phyloP scores from a whole-genome alignment of 2,797 vertebrate genomes.

The Hyperoplus immaculatus region DNA sequence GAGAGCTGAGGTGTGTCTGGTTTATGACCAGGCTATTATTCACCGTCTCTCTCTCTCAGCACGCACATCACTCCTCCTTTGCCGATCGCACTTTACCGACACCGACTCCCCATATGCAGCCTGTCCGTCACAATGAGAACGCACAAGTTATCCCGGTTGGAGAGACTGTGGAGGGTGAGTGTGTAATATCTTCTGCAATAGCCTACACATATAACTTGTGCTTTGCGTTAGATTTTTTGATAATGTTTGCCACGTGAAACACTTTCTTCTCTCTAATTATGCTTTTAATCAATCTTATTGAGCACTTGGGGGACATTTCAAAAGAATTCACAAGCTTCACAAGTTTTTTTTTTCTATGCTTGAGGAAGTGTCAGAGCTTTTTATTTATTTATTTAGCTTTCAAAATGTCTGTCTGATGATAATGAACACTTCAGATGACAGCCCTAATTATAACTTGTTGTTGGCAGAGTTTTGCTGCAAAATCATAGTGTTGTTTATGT shows the following conservation, averaged over 20 bases:
- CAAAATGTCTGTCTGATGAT: constrained; percentile 52
- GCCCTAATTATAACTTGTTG: constrained; percentile 32
- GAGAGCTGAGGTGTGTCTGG: constrained; percentile 87
- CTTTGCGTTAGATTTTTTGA: not conserved
- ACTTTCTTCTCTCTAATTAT: constrained; percentile 18
- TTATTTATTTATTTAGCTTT: constrained; percentile 64
- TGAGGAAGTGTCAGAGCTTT: constrained; percentile 38
- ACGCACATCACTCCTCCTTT: constrained; percentile 57
- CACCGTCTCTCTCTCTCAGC: constrained; percentile 61
- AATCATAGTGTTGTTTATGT: constrained; percentile 42
- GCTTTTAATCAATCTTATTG: constrained; percentile 45
- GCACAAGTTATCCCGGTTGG: constrained; percentile 89
- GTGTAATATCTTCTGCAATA: constrained; percentile 11
- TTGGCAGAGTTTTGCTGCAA: constrained; percentile 23
- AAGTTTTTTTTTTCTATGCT: not conserved
- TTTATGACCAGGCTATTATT: constrained; percentile 84
- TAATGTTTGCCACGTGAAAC: not conserved
- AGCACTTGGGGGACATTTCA: constrained; percentile 41
- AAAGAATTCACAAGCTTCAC: constrained; percentile 40
- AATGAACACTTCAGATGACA: constrained; percentile 67
- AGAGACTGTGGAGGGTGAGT: constrained; percentile 95
- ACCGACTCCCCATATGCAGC: constrained; percentile 50
- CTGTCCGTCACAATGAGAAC: constrained; percentile 85
- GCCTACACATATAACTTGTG: not conserved
- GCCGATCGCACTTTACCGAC: constrained; percentile 26